These are phyloP conservation scores for Saccopteryx leptura DNA, from an alignment of 2,113 vertebrate genomes.

Conservation along the genomic window DNA sequence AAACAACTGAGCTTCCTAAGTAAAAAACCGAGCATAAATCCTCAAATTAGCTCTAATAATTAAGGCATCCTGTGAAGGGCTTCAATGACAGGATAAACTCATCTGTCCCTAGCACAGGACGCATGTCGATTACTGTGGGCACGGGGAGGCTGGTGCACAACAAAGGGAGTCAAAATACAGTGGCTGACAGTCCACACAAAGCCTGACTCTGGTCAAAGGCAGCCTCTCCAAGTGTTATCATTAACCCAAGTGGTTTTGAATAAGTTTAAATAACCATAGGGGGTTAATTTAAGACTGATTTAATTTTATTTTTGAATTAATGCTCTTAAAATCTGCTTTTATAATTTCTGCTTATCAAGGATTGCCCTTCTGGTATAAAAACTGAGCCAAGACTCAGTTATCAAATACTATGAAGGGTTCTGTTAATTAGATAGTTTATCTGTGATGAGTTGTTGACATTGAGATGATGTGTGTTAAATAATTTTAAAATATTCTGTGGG, in stretches of 20 bases:
- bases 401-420: constrained; percentile 93
- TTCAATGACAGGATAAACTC: constrained; percentile 85
- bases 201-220: constrained; percentile 77
- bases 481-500: constrained; percentile 92
- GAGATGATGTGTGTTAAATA: constrained; percentile 93
- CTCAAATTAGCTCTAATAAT: constrained; percentile 81
- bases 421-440: constrained; percentile 93
- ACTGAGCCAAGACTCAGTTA: constrained; percentile 92
- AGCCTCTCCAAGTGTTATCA: constrained; percentile 66
- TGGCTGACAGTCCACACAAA: constrained; percentile 71
- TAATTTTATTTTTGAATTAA: constrained; percentile 88
- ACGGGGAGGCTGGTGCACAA: constrained; percentile 71
- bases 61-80: constrained; percentile 73
- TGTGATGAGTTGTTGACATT: constrained; percentile 93
- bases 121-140: constrained; percentile 69
- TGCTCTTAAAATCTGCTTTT: constrained; percentile 89
- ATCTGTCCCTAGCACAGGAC: constrained; percentile 83
- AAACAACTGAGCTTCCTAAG: constrained; percentile 74
- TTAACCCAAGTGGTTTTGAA: constrained; percentile 75
- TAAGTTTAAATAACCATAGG: constrained; percentile 83
- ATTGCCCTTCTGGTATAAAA: constrained; percentile 92
- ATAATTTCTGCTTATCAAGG: constrained; percentile 92
- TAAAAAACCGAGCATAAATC: constrained; percentile 66
- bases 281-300: constrained; percentile 90
- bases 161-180: constrained; percentile 78